A percentile compares a stretch with the other conserved stretches of the same genome.
Conservation (phyloP, 2,888 invertebrate genomes). For the Neoaliturus tenellus region DNA sequence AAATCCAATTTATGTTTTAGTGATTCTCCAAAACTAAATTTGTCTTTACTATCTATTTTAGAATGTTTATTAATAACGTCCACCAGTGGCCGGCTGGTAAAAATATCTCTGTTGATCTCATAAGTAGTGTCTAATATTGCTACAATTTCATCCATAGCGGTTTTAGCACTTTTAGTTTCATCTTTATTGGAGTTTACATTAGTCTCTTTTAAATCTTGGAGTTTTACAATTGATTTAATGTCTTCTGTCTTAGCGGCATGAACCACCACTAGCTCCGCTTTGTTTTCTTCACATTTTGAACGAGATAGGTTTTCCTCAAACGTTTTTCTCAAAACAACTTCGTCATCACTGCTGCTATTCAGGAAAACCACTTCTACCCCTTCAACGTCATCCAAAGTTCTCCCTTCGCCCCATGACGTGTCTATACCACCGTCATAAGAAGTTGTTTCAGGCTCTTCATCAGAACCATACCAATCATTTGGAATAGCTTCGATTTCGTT, state of each 20-base stretch:
- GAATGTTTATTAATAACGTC: neutral
- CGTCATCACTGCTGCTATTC: constrained; percentile 71
- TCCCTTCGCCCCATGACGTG: constrained; percentile 64
- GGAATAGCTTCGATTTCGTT: constrained; percentile 61
- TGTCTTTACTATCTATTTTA: too few relatives aligned
- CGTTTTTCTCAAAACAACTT: constrained; percentile 34
- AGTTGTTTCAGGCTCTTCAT: constrained; percentile 42
- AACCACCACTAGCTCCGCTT: constrained; percentile 55
- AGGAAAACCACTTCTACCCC: constrained; percentile 83
- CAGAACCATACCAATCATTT: constrained; percentile 62
- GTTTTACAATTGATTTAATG: neutral
- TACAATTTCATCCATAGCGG: constrained; percentile 48
- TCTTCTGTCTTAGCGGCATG: constrained; percentile 34
- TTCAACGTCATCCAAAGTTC: constrained; percentile 63
- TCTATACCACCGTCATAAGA: constrained; percentile 65
- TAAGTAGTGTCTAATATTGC: constrained; percentile 49
- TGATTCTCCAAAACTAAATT: too few relatives aligned
- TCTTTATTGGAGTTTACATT: neutral
- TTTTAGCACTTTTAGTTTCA: neutral
- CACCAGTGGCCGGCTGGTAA: neutral
- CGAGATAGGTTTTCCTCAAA: constrained; percentile 14
- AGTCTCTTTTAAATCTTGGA: neutral
- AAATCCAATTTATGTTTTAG: too few relatives aligned
- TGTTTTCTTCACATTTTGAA: neutral
- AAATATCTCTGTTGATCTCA: constrained; percentile 51